Conservation (phyloP, 2,888 invertebrate species). For the Pristionchus maxplancki region DNA sequence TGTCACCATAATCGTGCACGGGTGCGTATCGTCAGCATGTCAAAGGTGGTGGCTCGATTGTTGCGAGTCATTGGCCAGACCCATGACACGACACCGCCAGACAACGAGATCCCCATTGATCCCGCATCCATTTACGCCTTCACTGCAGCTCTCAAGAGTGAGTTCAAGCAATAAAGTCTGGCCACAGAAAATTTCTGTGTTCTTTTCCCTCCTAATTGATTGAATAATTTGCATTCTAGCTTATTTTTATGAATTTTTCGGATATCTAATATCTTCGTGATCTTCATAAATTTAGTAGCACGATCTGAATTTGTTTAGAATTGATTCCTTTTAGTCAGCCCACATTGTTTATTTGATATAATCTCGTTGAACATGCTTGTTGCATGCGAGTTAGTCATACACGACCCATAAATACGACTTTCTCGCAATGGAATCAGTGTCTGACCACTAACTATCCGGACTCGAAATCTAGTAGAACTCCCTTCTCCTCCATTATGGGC, state of each 20-base stretch:
- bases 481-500: background rate
- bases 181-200: no score
- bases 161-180: background rate
- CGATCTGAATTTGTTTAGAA: no score
- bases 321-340: no score
- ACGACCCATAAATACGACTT: no score
- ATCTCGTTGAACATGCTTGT: no score
- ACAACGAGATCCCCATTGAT: constrained; percentile 61
- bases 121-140: constrained; percentile 65
- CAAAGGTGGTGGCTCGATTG: constrained; percentile 66
- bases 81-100: constrained; percentile 55
- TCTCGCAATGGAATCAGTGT: background rate
- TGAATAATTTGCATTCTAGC: no score
- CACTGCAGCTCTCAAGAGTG: constrained; percentile 44
- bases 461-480: background rate
- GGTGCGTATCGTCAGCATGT: constrained; percentile 52
- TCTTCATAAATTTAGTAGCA: no score
- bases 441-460: background rate
- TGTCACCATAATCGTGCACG: background rate
- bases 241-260: no score
- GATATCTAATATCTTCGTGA: no score
- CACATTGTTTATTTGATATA: no score
- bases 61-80: constrained; percentile 63
- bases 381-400: no score
- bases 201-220: no score